Evolutionary conservation across 1,140 invertebrate species (phyloP), one percentile per base, ranked within the genome.

Genomic region (Temnothorax nylanderi): DNA sequence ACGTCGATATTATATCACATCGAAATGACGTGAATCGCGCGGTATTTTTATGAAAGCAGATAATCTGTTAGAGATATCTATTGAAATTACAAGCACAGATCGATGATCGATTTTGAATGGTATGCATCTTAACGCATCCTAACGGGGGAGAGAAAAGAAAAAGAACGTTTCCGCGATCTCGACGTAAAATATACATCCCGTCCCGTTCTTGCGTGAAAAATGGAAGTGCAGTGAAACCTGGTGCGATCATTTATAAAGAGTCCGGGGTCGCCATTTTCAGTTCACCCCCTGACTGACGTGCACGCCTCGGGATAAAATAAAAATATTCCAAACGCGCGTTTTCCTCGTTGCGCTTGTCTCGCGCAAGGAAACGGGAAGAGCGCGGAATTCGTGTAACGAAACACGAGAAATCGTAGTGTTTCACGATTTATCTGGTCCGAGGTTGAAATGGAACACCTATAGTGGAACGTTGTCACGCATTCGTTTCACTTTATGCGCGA

Each of bases 331-430:
- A 16, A 26, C 34, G 34, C n/a, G 13, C 51, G 13, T 44, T 78
- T n/a, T 37, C 51, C 21, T 3, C 49, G 18, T n/a, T 37, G 37
- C 34, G 47, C 26, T 69, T 49, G 41, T 69, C 65, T 49, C 44
- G 47, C 5, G 11, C 37, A 74, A 60, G 54, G 6, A 84, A 60
- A 84, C 26, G 65, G 60, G 54, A 54, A 37, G 41, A 11, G 41
- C 7, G 47, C 18, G 34, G 32, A n/a, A 56, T 7, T 26, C 69
- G 54, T 6, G 80, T 60, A 74, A 82, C 54, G 67, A 82, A 82
- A 82, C 41, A 82, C 65, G 80, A 82, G 80, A 47, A 74, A 82
- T 82, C 51, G 21, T 74, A 32, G 80, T 74, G 34, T 82, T 82
- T 74, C 41, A 26, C 69, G 54, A 84, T 84, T 75, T 60, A 84